These are phyloP conservation scores for Melanotaenia duboulayi DNA, from an alignment of 2,113 vertebrate genomes.

Conservation along the genomic window DNA sequence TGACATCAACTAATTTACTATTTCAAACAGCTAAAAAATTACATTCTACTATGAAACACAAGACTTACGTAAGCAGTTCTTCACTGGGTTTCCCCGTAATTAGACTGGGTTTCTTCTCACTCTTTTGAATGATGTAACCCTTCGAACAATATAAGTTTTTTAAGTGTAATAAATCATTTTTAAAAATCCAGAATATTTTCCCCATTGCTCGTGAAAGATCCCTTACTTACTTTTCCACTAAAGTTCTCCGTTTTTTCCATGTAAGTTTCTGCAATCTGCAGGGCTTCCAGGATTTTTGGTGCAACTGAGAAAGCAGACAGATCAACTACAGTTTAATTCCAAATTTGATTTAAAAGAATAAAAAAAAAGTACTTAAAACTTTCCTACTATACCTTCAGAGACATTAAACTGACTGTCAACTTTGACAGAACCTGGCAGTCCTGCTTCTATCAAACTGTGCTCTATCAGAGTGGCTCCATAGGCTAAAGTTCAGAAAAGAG, in stretches of 20 bases:
- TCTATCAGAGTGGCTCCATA: conserved; percentile 94
- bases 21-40: neutral
- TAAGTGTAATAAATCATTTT: neutral
- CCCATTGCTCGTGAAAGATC: neutral
- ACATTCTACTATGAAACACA: neutral
- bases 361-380: neutral
- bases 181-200: neutral
- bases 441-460: conserved; percentile 91
- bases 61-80: conserved; percentile 94
- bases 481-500: conserved; percentile 75
- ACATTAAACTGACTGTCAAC: conserved; percentile 83
- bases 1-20: neutral
- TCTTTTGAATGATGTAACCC: conserved; percentile 96
- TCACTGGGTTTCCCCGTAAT: conserved; percentile 85
- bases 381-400: conserved; percentile 71
- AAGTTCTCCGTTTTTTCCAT: conserved; percentile 87
- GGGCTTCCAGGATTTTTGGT: conserved; percentile 85
- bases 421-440: conserved; percentile 87
- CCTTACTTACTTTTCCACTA: conserved; percentile 86
- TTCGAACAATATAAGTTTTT: conserved; percentile 62
- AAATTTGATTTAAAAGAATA: neutral
- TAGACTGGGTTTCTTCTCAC: conserved; percentile 92
- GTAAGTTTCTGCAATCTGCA: conserved; percentile 90
- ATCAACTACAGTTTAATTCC: neutral
- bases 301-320: conserved; percentile 58